Percentiles rank a stretch among this genome's conserved stretches.
Conservation (phyloP, 2,888 invertebrate species). For the Dicranocentrus wangi region DNA sequence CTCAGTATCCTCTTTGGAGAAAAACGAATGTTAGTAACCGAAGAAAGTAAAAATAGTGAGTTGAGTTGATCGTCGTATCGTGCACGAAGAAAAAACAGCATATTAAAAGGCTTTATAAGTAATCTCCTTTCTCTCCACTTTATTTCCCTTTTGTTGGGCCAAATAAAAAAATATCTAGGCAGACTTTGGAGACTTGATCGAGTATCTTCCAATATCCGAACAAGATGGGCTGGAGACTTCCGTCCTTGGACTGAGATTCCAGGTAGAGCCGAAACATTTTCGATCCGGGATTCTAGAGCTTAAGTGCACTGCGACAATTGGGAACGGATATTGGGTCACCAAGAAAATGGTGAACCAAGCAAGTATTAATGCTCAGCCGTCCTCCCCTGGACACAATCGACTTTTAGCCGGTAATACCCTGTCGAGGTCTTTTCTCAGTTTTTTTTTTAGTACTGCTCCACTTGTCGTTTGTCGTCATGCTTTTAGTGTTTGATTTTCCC, state of each 20-base stretch:
- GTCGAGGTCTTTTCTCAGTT: no score
- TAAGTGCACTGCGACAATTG: slow-evolving; percentile 72
- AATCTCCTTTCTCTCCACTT: background rate
- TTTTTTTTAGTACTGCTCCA: no score
- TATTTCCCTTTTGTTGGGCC: slow-evolving; percentile 4
- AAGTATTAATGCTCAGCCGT: slow-evolving; percentile 72
- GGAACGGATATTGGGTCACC: slow-evolving; percentile 71
- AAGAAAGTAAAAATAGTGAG: no score
- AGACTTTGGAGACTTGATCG: slow-evolving; percentile 66
- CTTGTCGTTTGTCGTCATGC: no score
- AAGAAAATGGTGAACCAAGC: slow-evolving; percentile 66
- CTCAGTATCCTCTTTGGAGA: no score
- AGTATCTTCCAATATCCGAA: slow-evolving; percentile 70
- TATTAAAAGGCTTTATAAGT: slow-evolving; percentile 45
- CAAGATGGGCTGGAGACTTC: slow-evolving; percentile 71
- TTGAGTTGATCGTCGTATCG: no score
- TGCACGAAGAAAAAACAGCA: slow-evolving; percentile 8
- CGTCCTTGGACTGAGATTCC: slow-evolving; percentile 66
- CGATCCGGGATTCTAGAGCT: slow-evolving; percentile 68
- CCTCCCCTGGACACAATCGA: slow-evolving; percentile 70
- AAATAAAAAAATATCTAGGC: slow-evolving; percentile 38
- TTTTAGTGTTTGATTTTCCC: no score
- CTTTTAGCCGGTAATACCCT: slow-evolving; percentile 59
- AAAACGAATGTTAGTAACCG: no score
- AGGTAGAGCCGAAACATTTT: slow-evolving; percentile 68